phyloP scores from a whole-genome alignment of 2,888 invertebrate species.

The Lacanobia oleracea region DNA sequence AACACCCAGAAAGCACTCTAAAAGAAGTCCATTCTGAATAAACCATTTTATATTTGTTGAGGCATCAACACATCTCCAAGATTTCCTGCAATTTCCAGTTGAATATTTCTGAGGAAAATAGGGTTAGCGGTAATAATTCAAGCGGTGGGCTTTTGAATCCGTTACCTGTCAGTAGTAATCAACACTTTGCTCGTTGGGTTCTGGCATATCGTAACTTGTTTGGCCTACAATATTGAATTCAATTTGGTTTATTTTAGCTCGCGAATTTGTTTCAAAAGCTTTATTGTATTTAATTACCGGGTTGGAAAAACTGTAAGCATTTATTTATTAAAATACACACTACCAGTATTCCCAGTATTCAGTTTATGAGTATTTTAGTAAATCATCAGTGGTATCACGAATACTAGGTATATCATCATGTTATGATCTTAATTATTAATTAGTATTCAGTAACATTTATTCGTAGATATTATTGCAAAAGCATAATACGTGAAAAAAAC shows the following conservation, averaged over 20 bases:
- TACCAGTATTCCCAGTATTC: too few species aligned
- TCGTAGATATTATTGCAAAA: too few species aligned
- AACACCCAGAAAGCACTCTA: slow-evolving; percentile 23
- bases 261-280: not conserved
- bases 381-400: too few species aligned
- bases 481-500: too few species aligned
- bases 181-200: slow-evolving; percentile 30
- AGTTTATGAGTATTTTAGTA: too few species aligned
- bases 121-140: slow-evolving; percentile 40
- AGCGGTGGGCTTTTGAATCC: slow-evolving; percentile 10
- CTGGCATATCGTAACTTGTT: slow-evolving; percentile 1
- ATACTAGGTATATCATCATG: too few species aligned
- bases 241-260: not conserved
- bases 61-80: slow-evolving; percentile 18
- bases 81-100: slow-evolving; percentile 20
- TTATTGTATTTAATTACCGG: not conserved
- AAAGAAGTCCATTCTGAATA: slow-evolving; percentile 28
- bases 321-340: not conserved
- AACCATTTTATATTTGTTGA: slow-evolving; percentile 24
- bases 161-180: slow-evolving; percentile 46
- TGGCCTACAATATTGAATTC: not conserved
- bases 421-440: too few species aligned
- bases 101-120: slow-evolving; percentile 32
- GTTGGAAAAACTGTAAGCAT: not conserved
- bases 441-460: too few species aligned